phyloP scores from a whole-genome alignment of 2,797 vertebrate species.

The Pteropus rufus region DNA sequence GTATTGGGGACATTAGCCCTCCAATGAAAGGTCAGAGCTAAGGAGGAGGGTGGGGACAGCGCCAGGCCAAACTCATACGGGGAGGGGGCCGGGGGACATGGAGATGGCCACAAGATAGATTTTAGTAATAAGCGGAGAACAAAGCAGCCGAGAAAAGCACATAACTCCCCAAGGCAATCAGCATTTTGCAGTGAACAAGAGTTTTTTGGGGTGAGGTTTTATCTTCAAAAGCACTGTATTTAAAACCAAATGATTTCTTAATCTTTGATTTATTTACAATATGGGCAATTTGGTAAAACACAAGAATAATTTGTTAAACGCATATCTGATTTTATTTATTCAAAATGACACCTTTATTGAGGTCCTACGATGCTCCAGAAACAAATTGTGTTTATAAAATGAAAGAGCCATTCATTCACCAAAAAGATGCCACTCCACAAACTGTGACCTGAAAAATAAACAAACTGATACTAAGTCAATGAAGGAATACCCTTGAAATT shows the following conservation, averaged over 20 bases:
- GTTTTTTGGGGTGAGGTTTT: not conserved
- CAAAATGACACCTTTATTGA: not conserved
- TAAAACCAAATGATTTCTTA: slow-evolving; percentile 24
- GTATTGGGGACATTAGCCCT: not conserved
- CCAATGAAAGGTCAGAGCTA: not conserved
- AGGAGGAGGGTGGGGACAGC: not conserved
- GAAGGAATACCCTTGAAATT: not conserved
- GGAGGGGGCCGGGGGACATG: too few relatives aligned
- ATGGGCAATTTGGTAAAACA: not conserved
- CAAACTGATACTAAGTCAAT: not conserved
- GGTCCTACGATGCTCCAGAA: not conserved
- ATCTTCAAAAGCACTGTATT: not conserved
- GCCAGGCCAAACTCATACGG: not conserved
- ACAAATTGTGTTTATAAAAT: not conserved
- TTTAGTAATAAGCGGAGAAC: not conserved
- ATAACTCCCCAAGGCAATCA: not conserved
- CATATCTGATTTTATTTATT: not conserved
- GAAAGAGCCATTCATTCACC: not conserved
- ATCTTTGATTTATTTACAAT: slow-evolving; percentile 1
- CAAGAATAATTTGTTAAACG: not conserved
- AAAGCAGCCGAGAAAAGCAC: not conserved
- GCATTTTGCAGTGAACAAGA: not conserved
- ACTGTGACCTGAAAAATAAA: not conserved
- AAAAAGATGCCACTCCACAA: not conserved
- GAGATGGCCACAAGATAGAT: not conserved